Conservation (phyloP, 2,113 vertebrate species). For the Mus pahari region DNA sequence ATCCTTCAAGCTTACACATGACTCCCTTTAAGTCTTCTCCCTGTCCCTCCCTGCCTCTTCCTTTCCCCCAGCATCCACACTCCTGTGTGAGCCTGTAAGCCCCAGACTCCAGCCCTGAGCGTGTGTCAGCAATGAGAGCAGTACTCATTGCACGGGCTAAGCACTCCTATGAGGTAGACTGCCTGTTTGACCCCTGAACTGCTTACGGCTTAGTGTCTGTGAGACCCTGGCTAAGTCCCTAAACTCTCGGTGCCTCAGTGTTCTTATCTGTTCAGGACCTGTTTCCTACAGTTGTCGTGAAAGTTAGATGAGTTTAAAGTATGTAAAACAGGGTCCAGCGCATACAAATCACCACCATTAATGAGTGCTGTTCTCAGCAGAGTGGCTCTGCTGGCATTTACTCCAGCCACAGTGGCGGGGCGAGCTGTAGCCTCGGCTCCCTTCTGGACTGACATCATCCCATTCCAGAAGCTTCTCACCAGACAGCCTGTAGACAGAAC, state of each 20-base stretch:
- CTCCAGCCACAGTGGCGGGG: neutral
- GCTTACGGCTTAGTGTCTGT: neutral
- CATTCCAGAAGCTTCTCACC: neutral
- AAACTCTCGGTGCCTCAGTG: neutral
- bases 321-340: neutral
- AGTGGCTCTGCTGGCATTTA: neutral
- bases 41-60: neutral
- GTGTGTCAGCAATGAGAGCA: neutral
- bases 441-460: neutral
- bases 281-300: neutral
- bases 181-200: neutral
- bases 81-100: neutral
- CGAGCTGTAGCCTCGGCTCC: too few species aligned
- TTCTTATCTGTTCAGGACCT: neutral
- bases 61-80: neutral
- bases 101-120: too few species aligned
- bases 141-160: neutral
- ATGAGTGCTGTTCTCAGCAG: neutral
- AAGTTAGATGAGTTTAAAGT: neutral
- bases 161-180: neutral
- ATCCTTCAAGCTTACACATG: too few species aligned
- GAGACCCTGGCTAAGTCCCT: neutral
- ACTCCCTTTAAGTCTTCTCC: neutral
- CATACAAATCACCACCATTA: accelerated
- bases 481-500: neutral